Conservation (phyloP, 2,888 invertebrate genomes). For the Cerceris rybyensis region DNA sequence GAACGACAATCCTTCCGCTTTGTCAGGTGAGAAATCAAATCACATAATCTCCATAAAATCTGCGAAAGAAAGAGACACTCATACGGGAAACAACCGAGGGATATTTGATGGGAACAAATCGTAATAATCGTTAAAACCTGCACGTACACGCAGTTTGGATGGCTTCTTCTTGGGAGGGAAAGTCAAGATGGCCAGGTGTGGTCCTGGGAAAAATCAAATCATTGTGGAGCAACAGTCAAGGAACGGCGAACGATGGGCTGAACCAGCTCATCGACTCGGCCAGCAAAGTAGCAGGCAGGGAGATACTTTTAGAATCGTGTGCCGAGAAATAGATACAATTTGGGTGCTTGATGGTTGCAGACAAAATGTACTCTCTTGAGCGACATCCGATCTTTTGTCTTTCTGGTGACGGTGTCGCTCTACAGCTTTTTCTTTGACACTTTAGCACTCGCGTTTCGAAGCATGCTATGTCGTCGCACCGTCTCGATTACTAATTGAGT, state of each 20-base stretch:
- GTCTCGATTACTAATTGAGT: slow-evolving; percentile 7
- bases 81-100: background rate
- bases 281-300: slow-evolving; percentile 85
- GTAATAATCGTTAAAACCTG: slow-evolving; percentile 32
- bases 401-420: background rate
- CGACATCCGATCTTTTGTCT: too few relatives aligned
- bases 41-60: background rate
- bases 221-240: slow-evolving; percentile 91
- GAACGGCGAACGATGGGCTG: slow-evolving; percentile 88
- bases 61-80: too few relatives aligned
- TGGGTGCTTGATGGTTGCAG: slow-evolving; percentile 25
- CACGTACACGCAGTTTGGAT: slow-evolving; percentile 77
- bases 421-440: slow-evolving; percentile 2
- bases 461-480: slow-evolving; percentile 32
- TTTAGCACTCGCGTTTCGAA: slow-evolving; percentile 13
- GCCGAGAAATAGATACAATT: background rate
- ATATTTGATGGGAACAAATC: background rate
- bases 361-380: background rate
- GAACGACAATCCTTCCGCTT: slow-evolving; percentile 86
- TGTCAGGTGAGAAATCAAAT: slow-evolving; percentile 85
- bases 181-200: slow-evolving; percentile 88
- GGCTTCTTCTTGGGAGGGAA: slow-evolving; percentile 82
- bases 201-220: slow-evolving; percentile 95
- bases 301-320: slow-evolving; percentile 53
- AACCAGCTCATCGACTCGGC: slow-evolving; percentile 86